These are phyloP conservation scores for Drosophila antonietae DNA, from an alignment of 2,888 invertebrate species.

Conservation along the genomic window DNA sequence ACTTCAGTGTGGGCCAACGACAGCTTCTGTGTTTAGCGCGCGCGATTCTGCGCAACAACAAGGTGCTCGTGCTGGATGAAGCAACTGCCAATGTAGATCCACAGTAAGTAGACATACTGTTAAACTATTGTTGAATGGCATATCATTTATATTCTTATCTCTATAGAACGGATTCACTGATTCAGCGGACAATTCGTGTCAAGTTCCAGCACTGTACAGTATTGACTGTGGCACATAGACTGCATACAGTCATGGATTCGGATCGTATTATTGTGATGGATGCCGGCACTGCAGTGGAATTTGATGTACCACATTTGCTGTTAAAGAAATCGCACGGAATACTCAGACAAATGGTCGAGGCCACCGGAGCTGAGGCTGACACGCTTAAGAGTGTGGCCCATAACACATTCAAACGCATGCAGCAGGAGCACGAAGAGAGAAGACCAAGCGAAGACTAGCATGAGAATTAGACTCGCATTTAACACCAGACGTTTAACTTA, in stretches of 20 bases:
- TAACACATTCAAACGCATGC: constrained; percentile 79
- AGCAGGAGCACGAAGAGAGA: constrained; percentile 47
- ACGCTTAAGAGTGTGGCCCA: constrained; percentile 85
- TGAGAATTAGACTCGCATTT: constrained; percentile 45
- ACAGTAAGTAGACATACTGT: constrained; percentile 83
- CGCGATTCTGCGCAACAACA: constrained; percentile 87
- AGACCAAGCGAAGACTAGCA: constrained; percentile 31
- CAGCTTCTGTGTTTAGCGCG: constrained; percentile 89
- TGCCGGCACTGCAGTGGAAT: constrained; percentile 90
- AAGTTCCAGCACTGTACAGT: constrained; percentile 94
- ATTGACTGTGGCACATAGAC: constrained; percentile 94
- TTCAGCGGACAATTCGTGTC: constrained; percentile 92
- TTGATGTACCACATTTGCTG: constrained; percentile 89
- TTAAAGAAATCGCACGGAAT: constrained; percentile 87
- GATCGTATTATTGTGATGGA: constrained; percentile 95
- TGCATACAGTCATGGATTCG: constrained; percentile 97
- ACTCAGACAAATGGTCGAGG: constrained; percentile 89
- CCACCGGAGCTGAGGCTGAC: constrained; percentile 87
- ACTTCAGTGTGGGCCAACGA: constrained; percentile 89
- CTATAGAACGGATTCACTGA: constrained; percentile 90
- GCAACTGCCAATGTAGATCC: constrained; percentile 90
- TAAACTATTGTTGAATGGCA: rapidly evolving
- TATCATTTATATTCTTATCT: too few species aligned
- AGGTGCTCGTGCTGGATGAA: constrained; percentile 88
- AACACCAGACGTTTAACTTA: constrained; percentile 10